A percentile compares a stretch with the other conserved stretches of the same genome.
Conservation (phyloP, 2,113 vertebrate species). For the Camelus dromedarius region DNA sequence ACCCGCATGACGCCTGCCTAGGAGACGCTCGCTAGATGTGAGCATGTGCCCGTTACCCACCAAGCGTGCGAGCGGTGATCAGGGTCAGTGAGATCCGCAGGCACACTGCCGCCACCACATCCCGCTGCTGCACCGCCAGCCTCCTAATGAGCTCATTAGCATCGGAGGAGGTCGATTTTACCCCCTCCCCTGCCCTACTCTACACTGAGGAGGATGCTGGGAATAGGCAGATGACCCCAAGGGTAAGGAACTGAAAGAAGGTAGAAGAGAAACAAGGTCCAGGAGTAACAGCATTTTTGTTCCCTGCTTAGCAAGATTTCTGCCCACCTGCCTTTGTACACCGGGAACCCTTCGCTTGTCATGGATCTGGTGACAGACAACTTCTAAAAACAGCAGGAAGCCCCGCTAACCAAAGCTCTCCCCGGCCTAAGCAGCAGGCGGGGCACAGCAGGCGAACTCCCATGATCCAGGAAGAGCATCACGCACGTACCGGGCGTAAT, state of each 20-base stretch:
- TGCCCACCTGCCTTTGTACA: background rate
- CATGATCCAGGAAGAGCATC: background rate
- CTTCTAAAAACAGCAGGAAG: background rate
- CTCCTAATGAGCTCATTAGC: background rate
- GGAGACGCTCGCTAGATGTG: accelerated
- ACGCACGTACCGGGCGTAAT: accelerated
- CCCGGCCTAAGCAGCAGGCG: background rate
- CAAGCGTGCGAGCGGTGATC: accelerated
- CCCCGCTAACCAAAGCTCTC: background rate
- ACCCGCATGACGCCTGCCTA: too few species aligned
- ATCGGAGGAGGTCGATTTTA: too few species aligned
- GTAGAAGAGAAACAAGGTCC: background rate
- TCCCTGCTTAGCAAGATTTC: background rate
- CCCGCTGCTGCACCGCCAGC: background rate
- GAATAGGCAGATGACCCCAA: background rate
- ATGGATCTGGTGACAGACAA: accelerated
- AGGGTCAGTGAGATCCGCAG: background rate
- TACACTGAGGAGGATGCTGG: accelerated
- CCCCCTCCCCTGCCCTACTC: too few species aligned
- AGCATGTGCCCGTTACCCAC: accelerated
- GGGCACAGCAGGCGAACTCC: accelerated
- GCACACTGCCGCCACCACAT: background rate
- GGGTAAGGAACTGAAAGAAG: too few species aligned
- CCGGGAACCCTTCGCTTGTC: background rate
- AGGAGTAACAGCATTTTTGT: background rate